Conservation (phyloP, 23 tunicate species). For the Halocynthia roretzi region DNA sequence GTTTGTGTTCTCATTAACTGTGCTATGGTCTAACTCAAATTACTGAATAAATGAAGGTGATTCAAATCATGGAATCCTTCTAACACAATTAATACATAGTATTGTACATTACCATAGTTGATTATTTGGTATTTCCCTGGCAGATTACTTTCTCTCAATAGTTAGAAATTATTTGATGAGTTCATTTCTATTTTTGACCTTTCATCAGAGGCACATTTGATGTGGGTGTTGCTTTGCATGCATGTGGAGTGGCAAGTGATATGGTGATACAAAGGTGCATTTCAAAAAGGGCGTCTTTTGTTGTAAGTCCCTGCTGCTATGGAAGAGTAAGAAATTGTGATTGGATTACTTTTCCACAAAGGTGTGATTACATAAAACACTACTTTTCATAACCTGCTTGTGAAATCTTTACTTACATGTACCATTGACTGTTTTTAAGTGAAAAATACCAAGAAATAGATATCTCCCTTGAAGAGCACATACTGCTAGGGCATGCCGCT, state of each 20-base stretch:
- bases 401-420: neutral
- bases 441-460: conserved; percentile 12
- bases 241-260: conserved; percentile 98
- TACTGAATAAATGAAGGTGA: too few relatives aligned
- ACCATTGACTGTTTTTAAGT: conserved; percentile 16
- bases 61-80: too few relatives aligned
- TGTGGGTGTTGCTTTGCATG: conserved; percentile 94
- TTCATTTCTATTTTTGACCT: too few relatives aligned
- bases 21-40: too few relatives aligned
- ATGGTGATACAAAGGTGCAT: conserved; percentile 83
- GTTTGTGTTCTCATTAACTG: too few relatives aligned
- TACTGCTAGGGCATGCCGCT: conserved; percentile 84
- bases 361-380: conserved; percentile 23
- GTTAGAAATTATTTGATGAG: too few relatives aligned
- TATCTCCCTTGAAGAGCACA: conserved; percentile 41
- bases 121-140: too few relatives aligned
- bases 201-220: conserved; percentile 55
- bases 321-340: conserved; percentile 77
- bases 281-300: conserved; percentile 56
- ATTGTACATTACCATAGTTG: too few relatives aligned
- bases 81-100: too few relatives aligned
- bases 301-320: conserved; percentile 92
- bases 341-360: conserved; percentile 66
- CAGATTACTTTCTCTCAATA: too few relatives aligned
- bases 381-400: neutral